Conservation (phyloP, 2,888 invertebrate species). For the Melitaea athalia region DNA sequence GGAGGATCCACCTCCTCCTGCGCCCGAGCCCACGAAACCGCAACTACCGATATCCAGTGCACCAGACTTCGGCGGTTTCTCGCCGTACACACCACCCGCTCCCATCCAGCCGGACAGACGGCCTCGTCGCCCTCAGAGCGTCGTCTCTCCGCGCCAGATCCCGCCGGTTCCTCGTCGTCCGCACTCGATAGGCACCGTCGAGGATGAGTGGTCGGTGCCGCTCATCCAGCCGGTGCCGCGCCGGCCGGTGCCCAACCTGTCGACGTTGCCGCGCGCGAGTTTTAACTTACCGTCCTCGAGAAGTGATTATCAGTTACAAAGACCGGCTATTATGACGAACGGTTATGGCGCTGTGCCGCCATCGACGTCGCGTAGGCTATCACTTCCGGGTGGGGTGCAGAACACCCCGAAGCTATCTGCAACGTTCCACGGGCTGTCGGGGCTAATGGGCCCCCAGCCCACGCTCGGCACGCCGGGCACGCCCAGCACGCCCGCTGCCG, state of each 20-base stretch:
- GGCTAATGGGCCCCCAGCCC: slow-evolving; percentile 58
- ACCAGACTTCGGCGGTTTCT: slow-evolving; percentile 75
- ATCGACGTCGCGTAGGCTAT: slow-evolving; percentile 77
- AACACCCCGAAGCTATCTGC: slow-evolving; percentile 83
- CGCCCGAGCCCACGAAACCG: slow-evolving; percentile 59
- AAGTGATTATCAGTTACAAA: slow-evolving; percentile 84
- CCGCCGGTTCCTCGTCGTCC: slow-evolving; percentile 76
- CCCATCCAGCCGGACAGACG: slow-evolving; percentile 59
- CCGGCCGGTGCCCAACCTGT: slow-evolving; percentile 71
- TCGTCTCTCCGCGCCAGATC: slow-evolving; percentile 70
- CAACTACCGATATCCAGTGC: slow-evolving; percentile 50
- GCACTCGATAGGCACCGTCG: slow-evolving; percentile 83
- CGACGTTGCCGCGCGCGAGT: slow-evolving; percentile 73
- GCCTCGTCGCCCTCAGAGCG: slow-evolving; percentile 80
- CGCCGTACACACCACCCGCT: slow-evolving; percentile 81
- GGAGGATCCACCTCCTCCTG: slow-evolving; percentile 79
- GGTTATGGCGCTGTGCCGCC: slow-evolving; percentile 78
- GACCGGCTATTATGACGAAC: slow-evolving; percentile 79
- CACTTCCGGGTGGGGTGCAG: slow-evolving; percentile 79
- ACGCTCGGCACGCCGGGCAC: slow-evolving; percentile 68
- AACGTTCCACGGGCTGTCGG: slow-evolving; percentile 83
- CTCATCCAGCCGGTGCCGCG: slow-evolving; percentile 82
- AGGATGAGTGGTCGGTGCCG: slow-evolving; percentile 72
- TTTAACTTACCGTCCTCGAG: slow-evolving; percentile 83
- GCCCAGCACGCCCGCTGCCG: slow-evolving; percentile 84